Conservation (phyloP, 2,888 invertebrate species). For the Sussaba pulchella region DNA sequence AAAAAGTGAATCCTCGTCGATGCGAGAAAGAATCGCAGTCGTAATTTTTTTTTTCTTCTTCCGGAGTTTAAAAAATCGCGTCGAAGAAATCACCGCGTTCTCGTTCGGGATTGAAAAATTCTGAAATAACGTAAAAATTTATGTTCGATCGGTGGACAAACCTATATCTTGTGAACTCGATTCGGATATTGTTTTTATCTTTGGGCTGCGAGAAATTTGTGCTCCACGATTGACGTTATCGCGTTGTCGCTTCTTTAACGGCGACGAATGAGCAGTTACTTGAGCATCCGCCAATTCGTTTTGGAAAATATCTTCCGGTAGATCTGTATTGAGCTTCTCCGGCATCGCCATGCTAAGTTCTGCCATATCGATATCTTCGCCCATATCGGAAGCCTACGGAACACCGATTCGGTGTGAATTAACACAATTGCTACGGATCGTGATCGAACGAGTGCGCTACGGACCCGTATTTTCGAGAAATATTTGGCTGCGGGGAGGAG, state of each 20-base stretch:
- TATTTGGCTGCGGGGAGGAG: background rate
- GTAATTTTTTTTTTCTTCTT: too few relatives aligned
- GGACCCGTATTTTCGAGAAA: background rate
- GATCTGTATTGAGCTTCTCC: slow-evolving; percentile 71
- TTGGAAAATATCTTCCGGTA: slow-evolving; percentile 75
- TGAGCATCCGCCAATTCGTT: slow-evolving; percentile 63
- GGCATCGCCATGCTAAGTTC: slow-evolving; percentile 70
- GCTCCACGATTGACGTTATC: slow-evolving; percentile 25
- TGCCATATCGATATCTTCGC: slow-evolving; percentile 80
- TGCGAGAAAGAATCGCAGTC: background rate
- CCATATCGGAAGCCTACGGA: slow-evolving; percentile 78
- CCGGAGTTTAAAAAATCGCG: too few relatives aligned
- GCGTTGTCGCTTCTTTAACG: slow-evolving; percentile 62
- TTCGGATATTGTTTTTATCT: slow-evolving; percentile 62
- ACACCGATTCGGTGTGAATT: background rate
- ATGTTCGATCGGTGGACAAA: slow-evolving; percentile 44
- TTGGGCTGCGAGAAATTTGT: slow-evolving; percentile 33
- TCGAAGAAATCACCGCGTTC: too few relatives aligned
- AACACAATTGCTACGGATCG: background rate
- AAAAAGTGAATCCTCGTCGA: slow-evolving; percentile 4
- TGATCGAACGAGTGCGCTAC: background rate
- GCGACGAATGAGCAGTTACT: slow-evolving; percentile 46
- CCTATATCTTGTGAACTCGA: slow-evolving; percentile 63
- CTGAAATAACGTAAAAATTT: slow-evolving; percentile 10
- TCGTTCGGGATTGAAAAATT: too few relatives aligned